These are phyloP conservation scores for Progne subis DNA, from an alignment of 2,113 vertebrate genomes.

Conservation along the genomic window DNA sequence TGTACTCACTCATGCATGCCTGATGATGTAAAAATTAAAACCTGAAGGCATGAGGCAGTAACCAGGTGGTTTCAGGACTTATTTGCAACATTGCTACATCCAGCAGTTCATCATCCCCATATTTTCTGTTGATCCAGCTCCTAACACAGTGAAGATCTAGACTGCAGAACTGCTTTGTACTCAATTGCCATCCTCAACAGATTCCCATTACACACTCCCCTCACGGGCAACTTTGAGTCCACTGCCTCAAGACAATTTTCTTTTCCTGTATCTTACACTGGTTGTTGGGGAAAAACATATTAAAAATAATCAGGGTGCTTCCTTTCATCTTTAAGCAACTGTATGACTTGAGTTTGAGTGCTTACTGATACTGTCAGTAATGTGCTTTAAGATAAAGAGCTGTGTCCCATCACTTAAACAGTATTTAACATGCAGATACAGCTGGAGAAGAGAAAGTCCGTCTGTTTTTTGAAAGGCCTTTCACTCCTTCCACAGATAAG, in stretches of 20 bases:
- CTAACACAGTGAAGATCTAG: neutral
- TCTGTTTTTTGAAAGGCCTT: neutral
- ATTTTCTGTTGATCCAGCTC: neutral
- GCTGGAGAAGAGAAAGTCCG: neutral
- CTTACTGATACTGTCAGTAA: neutral
- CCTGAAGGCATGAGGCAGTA: neutral
- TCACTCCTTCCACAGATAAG: neutral
- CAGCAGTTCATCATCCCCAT: neutral
- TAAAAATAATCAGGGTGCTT: neutral
- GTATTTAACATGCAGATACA: rapidly evolving
- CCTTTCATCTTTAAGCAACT: neutral
- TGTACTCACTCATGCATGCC: neutral
- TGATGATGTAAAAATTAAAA: neutral
- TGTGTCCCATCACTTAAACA: neutral
- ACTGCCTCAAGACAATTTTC: neutral
- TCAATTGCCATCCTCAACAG: neutral
- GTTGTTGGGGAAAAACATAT: neutral
- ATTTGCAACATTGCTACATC: neutral
- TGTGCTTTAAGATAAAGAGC: neutral
- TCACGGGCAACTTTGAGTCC: neutral
- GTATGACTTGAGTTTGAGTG: neutral
- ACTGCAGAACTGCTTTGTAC: neutral
- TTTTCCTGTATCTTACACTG: neutral
- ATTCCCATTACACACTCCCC: neutral
- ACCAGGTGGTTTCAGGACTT: neutral